Evolutionary conservation across 92 coral and sea anemone species (phyloP).

Genomic region (Parazoanthus darwini): DNA sequence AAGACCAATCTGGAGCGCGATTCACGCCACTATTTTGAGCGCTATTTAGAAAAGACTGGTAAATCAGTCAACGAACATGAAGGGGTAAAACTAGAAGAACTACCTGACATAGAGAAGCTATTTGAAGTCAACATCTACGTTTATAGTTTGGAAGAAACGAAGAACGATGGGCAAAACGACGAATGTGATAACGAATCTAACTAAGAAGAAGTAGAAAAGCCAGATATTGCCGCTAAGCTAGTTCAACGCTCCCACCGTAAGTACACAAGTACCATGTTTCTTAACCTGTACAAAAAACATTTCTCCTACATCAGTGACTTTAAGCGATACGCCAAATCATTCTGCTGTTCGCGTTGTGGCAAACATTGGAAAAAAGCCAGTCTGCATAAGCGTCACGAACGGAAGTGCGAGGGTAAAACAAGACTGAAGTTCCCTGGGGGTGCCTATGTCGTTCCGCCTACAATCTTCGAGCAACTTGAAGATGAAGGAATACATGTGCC

Average conservation of each 20-base stretch:
- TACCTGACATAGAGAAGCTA: constrained; percentile 37
- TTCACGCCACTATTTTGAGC: neutral
- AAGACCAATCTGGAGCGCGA: constrained; percentile 8
- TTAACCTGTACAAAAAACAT: constrained; percentile 38
- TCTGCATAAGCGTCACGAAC: too few relatives aligned
- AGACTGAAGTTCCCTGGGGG: constrained; percentile 56
- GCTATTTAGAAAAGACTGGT: neutral
- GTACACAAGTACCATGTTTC: constrained; percentile 43
- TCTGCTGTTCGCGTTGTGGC: constrained; percentile 51
- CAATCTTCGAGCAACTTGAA: constrained; percentile 42
- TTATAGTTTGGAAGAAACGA: constrained; percentile 34
- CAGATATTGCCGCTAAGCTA: neutral
- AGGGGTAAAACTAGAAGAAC: constrained; percentile 44
- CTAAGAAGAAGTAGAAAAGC: neutral
- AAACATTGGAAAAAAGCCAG: too few relatives aligned
- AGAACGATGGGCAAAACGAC: constrained; percentile 4
- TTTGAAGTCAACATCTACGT: constrained; percentile 51
- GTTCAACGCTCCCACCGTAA: constrained; percentile 44
- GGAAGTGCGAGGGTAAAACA: constrained; percentile 49
- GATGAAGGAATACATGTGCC: constrained; percentile 51
- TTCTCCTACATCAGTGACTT: constrained; percentile 28
- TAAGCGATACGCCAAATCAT: constrained; percentile 38
- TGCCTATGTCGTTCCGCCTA: constrained; percentile 25
- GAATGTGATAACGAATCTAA: neutral
- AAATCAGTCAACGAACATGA: neutral